A percentile compares a stretch with the other conserved stretches of the same genome.
Conservation (phyloP, 1,140 invertebrate genomes). For the Ylistrum balloti region DNA sequence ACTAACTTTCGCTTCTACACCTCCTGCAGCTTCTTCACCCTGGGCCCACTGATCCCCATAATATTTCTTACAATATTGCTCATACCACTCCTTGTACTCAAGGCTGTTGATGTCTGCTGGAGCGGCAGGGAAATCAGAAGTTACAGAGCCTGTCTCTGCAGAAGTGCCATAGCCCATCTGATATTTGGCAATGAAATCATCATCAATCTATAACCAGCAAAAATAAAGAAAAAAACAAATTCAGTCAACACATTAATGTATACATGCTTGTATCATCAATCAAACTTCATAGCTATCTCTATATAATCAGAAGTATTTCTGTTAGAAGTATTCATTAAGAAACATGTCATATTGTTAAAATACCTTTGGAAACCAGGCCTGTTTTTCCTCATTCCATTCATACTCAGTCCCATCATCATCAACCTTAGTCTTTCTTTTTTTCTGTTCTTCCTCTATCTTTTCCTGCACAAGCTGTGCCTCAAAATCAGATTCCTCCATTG, state of each 20-base stretch:
- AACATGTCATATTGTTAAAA: background rate
- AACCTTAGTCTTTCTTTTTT: conserved; percentile 86
- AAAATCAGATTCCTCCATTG: conserved; percentile 75
- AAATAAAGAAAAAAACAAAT: background rate
- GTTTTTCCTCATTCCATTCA: conserved; percentile 95
- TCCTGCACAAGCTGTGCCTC: conserved; percentile 80
- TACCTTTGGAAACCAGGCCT: conserved; percentile 97
- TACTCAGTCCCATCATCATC: conserved; percentile 95
- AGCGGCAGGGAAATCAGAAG: conserved; percentile 45
- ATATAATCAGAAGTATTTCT: background rate
- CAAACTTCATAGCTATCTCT: background rate
- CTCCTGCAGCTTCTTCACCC: conserved; percentile 30
- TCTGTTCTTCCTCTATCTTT: conserved; percentile 72
- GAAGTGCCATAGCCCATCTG: conserved; percentile 98
- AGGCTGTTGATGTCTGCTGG: conserved; percentile 54
- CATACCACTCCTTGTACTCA: conserved; percentile 65
- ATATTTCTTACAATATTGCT: conserved; percentile 72
- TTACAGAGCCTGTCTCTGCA: conserved; percentile 61
- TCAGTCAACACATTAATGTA: background rate
- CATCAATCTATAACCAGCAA: conserved; percentile 88
- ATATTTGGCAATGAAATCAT: conserved; percentile 97
- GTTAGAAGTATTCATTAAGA: background rate
- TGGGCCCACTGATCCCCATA: conserved; percentile 60
- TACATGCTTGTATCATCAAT: background rate
- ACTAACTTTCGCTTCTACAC: background rate